Percentiles rank a stretch among this genome's conserved stretches.
phyloP scores from a whole-genome alignment of 1,140 invertebrate species.

The Heliconius hewitsoni region DNA sequence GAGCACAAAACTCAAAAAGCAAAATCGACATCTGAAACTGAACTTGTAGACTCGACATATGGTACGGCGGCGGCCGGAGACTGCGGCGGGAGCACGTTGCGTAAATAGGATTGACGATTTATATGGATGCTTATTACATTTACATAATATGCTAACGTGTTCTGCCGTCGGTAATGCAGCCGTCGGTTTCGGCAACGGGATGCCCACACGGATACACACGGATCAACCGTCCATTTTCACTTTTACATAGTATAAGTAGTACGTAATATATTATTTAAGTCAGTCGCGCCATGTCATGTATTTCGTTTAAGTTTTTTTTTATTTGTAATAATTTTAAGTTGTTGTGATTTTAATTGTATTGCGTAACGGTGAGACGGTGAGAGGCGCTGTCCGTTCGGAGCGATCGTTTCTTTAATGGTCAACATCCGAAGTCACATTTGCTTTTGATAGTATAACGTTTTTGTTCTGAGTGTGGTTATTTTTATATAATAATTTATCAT shows the following conservation, averaged over 20 bases:
- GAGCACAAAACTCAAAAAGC: conserved; percentile 71
- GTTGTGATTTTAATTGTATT: conserved; percentile 64
- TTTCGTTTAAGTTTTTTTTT: conserved; percentile 54
- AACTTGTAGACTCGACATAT: conserved; percentile 60
- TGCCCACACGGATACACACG: conserved; percentile 36
- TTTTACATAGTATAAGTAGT: conserved; percentile 46
- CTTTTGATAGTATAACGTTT: conserved; percentile 6
- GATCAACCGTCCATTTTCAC: conserved; percentile 55
- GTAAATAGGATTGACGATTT: conserved; percentile 41
- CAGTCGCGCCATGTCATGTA: conserved; percentile 75
- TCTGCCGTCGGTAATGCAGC: conserved; percentile 5
- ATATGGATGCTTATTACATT: conserved; percentile 38
- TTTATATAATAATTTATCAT: conserved; percentile 24
- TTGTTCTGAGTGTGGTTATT: background rate
- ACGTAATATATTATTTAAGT: conserved; percentile 55
- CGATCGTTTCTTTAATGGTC: conserved; percentile 26
- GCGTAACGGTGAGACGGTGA: conserved; percentile 42
- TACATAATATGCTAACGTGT: conserved; percentile 34
- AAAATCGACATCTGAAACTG: conserved; percentile 71
- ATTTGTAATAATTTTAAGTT: conserved; percentile 56
- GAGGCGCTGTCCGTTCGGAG: conserved; percentile 27
- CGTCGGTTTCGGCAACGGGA: conserved; percentile 27
- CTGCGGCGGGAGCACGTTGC: conserved; percentile 35
- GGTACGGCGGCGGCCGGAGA: conserved; percentile 35
- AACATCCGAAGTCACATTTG: conserved; percentile 16